phyloP scores from a whole-genome alignment of 2,797 vertebrate species.

The Leptodactylus fallax region DNA sequence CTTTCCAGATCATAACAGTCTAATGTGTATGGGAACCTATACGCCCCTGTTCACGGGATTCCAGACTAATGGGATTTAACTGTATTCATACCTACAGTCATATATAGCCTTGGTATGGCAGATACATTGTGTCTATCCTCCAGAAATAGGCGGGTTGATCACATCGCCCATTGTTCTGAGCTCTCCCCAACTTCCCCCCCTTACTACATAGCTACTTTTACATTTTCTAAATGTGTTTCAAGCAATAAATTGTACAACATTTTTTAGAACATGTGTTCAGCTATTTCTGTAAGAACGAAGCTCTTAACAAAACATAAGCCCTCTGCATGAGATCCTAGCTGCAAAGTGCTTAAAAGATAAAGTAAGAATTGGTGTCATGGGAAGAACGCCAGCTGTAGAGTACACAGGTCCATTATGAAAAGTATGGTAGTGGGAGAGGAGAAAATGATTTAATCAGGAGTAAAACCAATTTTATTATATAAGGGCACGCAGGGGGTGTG shows the following conservation, averaged over 20 bases:
- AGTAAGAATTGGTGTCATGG: slow-evolving; percentile 93
- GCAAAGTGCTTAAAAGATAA: slow-evolving; percentile 89
- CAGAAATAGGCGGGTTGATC: slow-evolving; percentile 10
- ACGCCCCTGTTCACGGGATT: no score
- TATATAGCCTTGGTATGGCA: not conserved
- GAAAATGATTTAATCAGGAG: slow-evolving; percentile 90
- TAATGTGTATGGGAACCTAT: no score
- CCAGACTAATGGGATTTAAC: no score
- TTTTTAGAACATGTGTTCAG: slow-evolving; percentile 89
- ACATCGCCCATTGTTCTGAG: slow-evolving; percentile 3
- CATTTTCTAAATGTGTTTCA: slow-evolving; percentile 86
- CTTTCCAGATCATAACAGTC: no score
- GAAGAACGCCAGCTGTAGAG: slow-evolving; percentile 93
- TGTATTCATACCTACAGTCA: no score
- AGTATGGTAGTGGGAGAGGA: slow-evolving; percentile 91
- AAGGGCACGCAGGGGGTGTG: slow-evolving; percentile 88
- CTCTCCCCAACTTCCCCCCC: slow-evolving; percentile 75
- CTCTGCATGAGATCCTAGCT: slow-evolving; percentile 88
- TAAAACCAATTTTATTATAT: slow-evolving; percentile 98
- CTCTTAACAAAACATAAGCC: slow-evolving; percentile 90
- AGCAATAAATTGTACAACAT: slow-evolving; percentile 88
- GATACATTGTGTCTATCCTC: slow-evolving; percentile 4
- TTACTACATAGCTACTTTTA: slow-evolving; percentile 80
- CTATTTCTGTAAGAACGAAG: slow-evolving; percentile 88
- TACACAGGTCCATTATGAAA: slow-evolving; percentile 94